Evolutionary conservation across 2,113 vertebrate species (phyloP), one percentile per base, ranked within the genome.

Genomic region (Puntigrus tetrazona): DNA sequence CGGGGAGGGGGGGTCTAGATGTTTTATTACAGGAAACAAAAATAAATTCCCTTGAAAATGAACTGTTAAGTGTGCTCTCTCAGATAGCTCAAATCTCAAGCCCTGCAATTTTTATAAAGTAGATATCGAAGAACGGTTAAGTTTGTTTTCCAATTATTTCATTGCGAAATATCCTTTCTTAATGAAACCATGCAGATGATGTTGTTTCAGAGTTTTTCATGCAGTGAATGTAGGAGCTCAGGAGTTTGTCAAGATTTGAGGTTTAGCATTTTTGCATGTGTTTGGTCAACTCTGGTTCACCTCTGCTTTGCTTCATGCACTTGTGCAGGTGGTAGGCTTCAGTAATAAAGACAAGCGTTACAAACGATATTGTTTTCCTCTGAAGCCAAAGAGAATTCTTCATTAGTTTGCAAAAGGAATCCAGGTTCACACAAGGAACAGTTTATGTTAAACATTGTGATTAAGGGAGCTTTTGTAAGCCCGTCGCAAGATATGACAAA

Each of bases 341-440:
- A 88, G 55, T 75, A 82, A 87, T 83, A 84, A 88, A 80, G 83
- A 65, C 83, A 55, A 77, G 70, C 52, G 86, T 83, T 70, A 50
- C 59, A 87, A 83, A 87, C 86, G 86, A 87, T 84, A 81, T 78
- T 79, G 77, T 88, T 87, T 87, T 82, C 65, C 57, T 84, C 63
- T 45, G n/a, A 47, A 73, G 70, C 67, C 87, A 65, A 67, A 69
- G 73, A 85, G 36, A 86, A 78, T 84, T 78, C 75, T 83, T 81
- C 83, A 88, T 90, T 84, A 61, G 81, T 86, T 78, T 82, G 83
- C 76, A 76, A 63, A 83, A 45, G 27, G 31, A 61, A 47, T 31
- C 57, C 43, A 72, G 74, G 74, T 57, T 89, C 69, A 85, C 25
- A 83, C 41, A 69, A 77, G 47, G 20, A 74, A 83, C n/a, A n/a